Percentiles rank a stretch among this genome's conserved stretches.
Conservation (phyloP, 1,140 invertebrate species). For the Anadara kagoshimensis region DNA sequence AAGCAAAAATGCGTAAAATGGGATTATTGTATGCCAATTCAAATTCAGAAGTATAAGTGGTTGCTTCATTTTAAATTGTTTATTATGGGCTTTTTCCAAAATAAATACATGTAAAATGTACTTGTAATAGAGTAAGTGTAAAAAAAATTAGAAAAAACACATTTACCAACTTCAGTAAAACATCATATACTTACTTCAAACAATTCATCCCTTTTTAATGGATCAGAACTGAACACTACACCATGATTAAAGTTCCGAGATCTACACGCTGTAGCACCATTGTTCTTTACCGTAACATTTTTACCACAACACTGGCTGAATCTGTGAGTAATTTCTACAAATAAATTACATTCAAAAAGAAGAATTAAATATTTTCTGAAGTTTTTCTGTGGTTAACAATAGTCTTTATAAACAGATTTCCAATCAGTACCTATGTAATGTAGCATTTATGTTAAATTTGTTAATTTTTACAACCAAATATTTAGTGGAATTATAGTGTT, state of each 20-base stretch:
- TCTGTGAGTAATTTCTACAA: slow-evolving; percentile 72
- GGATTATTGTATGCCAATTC: too few species aligned
- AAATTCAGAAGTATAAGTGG: too few species aligned
- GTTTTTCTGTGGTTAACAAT: too few species aligned
- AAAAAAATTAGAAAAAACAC: background rate
- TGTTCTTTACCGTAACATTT: slow-evolving; percentile 82
- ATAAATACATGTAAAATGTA: background rate
- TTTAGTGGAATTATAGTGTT: too few species aligned
- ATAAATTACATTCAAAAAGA: background rate
- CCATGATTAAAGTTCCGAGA: slow-evolving; percentile 79
- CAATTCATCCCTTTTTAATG: slow-evolving; percentile 75
- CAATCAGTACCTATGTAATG: too few species aligned
- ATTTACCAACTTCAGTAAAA: background rate
- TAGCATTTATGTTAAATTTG: too few species aligned
- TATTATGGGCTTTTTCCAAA: background rate
- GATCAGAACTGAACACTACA: slow-evolving; percentile 75
- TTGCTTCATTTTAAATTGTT: too few species aligned
- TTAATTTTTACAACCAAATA: too few species aligned
- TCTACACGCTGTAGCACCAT: slow-evolving; percentile 80
- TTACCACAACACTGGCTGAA: slow-evolving; percentile 82
- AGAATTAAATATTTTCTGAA: background rate
- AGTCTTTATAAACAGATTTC: too few species aligned
- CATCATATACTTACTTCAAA: slow-evolving; percentile 74
- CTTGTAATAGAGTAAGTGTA: background rate
- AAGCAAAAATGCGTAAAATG: too few species aligned